Conservation (phyloP, 1,140 invertebrate genomes). For the Drosophila subobscura region DNA sequence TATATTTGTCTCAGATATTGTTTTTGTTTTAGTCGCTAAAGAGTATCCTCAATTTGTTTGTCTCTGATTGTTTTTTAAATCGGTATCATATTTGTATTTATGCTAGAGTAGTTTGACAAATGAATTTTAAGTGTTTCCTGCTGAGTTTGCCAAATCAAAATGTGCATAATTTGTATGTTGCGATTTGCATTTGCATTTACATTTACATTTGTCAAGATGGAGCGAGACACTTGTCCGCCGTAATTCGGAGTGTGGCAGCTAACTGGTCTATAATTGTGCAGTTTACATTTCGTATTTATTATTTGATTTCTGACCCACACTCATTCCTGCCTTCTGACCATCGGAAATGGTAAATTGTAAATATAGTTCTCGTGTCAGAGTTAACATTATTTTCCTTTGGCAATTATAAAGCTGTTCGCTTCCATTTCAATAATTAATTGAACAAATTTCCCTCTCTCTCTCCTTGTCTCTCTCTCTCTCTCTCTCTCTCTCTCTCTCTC, state of each 20-base stretch:
- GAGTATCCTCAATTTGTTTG: conserved; percentile 1
- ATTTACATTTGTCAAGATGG: conserved; percentile 35
- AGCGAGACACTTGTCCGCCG: conserved; percentile 21
- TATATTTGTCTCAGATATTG: no score
- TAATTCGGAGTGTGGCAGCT: conserved; percentile 1
- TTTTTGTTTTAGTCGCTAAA: no score
- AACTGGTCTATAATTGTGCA: conserved; percentile 16
- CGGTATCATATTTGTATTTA: conserved; percentile 28
- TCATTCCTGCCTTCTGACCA: conserved; percentile 12
- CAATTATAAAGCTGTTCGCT: conserved; percentile 38
- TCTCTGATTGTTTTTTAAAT: not conserved
- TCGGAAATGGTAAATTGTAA: conserved; percentile 25
- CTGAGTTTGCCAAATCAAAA: conserved; percentile 41
- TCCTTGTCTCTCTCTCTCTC: no score
- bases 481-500: conserved; percentile 5
- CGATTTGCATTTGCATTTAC: conserved; percentile 40
- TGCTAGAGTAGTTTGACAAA: conserved; percentile 34
- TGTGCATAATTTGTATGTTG: conserved; percentile 54
- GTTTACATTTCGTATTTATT: conserved; percentile 38
- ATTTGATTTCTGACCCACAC: conserved; percentile 29
- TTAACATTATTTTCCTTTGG: conserved; percentile 35
- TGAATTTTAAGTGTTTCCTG: conserved; percentile 31
- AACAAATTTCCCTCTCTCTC: conserved; percentile 30
- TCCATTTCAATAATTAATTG: conserved; percentile 69
- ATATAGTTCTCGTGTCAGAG: conserved; percentile 25